Evolutionary conservation across 2,797 vertebrate species (phyloP).

Genomic region (Glossophaga mutica): DNA sequence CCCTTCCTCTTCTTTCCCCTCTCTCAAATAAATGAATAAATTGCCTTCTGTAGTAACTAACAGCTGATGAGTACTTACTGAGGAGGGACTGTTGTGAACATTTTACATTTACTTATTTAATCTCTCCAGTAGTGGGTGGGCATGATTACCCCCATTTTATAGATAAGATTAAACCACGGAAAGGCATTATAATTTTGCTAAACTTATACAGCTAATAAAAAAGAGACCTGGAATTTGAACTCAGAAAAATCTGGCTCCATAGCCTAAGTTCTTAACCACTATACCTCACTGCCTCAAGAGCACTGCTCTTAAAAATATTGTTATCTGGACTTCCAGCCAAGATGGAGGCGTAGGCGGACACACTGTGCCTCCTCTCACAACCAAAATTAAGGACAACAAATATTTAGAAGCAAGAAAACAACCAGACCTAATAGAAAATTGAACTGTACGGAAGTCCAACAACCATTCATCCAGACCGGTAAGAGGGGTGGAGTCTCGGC

Average conservation of each 20-base stretch:
- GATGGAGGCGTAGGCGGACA: no score
- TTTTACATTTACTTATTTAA: background rate
- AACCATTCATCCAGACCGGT: no score
- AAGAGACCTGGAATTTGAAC: background rate
- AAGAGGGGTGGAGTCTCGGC: no score
- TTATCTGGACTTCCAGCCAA: no score
- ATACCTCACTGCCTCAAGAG: background rate
- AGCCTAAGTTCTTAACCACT: background rate
- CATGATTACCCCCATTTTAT: background rate
- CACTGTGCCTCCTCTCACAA: no score
- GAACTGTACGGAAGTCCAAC: no score
- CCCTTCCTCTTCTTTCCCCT: background rate
- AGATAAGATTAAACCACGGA: slow-evolving; percentile 10
- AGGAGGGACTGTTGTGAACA: background rate
- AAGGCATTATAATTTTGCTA: background rate
- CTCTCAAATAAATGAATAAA: background rate
- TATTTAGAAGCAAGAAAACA: no score
- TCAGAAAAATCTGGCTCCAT: background rate
- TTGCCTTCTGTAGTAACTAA: background rate
- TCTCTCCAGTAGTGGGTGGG: background rate
- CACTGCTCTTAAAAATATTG: background rate
- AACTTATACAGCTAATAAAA: background rate
- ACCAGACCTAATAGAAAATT: no score
- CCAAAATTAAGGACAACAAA: no score
- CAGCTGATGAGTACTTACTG: background rate